Conservation (phyloP, 92 coral and sea anemone species). For the Blastomussa wellsi region DNA sequence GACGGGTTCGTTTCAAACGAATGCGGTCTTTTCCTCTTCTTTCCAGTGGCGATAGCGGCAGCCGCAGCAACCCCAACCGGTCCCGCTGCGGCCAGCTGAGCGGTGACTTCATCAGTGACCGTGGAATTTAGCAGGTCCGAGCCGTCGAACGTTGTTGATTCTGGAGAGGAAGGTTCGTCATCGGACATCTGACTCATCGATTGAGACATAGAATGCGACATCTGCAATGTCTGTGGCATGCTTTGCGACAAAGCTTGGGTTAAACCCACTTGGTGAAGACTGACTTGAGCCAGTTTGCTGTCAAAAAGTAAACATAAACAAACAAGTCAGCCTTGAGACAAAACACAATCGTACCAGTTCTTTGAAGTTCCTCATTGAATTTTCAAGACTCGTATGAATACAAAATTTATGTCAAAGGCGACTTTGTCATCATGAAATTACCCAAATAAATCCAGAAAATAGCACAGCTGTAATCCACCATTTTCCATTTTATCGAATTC, state of each 20-base stretch:
- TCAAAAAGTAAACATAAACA: conserved; percentile 12
- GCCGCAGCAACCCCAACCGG: conserved; percentile 99
- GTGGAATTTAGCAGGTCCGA: conserved; percentile 84
- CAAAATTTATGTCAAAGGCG: conserved; percentile 25
- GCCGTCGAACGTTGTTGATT: conserved; percentile 93
- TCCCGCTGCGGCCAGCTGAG: conserved; percentile 98
- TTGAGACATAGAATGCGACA: conserved; percentile 68
- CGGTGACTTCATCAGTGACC: conserved; percentile 91
- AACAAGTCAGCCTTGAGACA: conserved; percentile 4
- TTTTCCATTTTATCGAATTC: background rate
- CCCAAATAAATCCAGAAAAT: background rate
- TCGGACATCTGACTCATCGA: conserved; percentile 75
- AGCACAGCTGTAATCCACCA: background rate
- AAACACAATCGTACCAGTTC: conserved; percentile 45
- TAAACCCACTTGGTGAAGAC: conserved; percentile 66
- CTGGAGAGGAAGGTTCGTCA: conserved; percentile 98
- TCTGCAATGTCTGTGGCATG: conserved; percentile 74
- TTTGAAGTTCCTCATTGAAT: conserved; percentile 41
- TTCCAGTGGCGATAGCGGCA: conserved; percentile 99
- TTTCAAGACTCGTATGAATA: conserved; percentile 43
- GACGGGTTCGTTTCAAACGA: conserved; percentile 98
- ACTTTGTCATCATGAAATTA: conserved; percentile 9
- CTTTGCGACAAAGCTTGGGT: conserved; percentile 79
- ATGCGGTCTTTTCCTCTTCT: conserved; percentile 96
- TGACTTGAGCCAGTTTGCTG: conserved; percentile 92